Conservation (phyloP, 2,888 invertebrate genomes). For the Diadegma fenestrale region DNA sequence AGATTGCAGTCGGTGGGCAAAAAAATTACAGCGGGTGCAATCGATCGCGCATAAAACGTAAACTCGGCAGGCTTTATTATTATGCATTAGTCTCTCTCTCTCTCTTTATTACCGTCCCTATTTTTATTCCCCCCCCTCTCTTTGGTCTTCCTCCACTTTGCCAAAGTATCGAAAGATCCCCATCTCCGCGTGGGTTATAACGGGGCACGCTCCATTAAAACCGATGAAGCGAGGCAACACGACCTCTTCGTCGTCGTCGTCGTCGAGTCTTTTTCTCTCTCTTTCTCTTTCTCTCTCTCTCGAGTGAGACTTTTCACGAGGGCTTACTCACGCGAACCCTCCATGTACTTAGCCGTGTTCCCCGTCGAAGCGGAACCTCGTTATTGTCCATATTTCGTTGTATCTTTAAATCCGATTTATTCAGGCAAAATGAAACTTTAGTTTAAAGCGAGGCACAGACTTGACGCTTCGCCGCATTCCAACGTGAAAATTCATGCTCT, state of each 20-base stretch:
- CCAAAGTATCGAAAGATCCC: conserved; percentile 64
- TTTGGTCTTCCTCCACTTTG: conserved; percentile 29
- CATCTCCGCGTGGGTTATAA: conserved; percentile 50
- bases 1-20: background rate
- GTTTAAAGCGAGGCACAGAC: background rate
- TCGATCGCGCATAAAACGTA: conserved; percentile 56
- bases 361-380: conserved; percentile 12
- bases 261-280: conserved; percentile 36
- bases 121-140: background rate
- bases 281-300: background rate
- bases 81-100: conserved; percentile 55
- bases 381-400: conserved; percentile 20
- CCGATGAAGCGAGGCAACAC: conserved; percentile 50
- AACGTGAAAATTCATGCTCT: background rate
- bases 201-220: conserved; percentile 61
- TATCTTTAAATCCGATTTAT: conserved; percentile 4
- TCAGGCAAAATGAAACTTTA: background rate
- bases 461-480: background rate
- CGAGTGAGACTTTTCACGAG: conserved; percentile 39
- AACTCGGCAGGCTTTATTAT: conserved; percentile 50
- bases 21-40: conserved; percentile 33
- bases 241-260: conserved; percentile 36
- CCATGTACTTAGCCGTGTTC: conserved; percentile 10
- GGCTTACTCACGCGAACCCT: conserved; percentile 36
- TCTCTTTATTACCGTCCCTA: background rate